Evolutionary conservation across 1,140 invertebrate species (phyloP), one percentile per base, ranked within the genome.

Genomic region (Bradysia coprophila): DNA sequence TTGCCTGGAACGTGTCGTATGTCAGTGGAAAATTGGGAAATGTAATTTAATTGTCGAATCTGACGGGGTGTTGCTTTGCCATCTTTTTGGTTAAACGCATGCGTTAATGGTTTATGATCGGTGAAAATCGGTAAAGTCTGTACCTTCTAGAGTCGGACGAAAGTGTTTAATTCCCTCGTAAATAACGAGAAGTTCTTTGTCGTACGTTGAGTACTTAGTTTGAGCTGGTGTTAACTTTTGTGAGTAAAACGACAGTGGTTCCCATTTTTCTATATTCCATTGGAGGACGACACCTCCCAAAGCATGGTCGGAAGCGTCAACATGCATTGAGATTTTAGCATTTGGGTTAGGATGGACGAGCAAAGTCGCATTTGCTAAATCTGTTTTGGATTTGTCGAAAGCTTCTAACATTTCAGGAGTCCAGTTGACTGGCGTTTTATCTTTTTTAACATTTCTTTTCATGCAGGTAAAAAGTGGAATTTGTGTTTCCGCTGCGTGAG

Each of bases 41-140:
- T 52, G 38, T 23, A 55, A 21, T 55, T 46, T 1, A 56, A 40
- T 28, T 62, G 52, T 0, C 50, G 33, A 8, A 49, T 22, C 38
- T 53, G 52, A 21, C 49, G 22, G 22, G 54, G 49, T n/a, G 52
- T 45, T 28, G 40, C 42, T 33, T 42, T 41, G 5, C 44, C 39
- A 3, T 13, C 13, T 6, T 38, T 43, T 15, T 38, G 43, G 10
- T 24, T 28, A 44, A 54, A 56, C 0, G 50, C 52, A 39, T 46
- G 54, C n/a, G 44, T 56, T 3, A 65, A 46, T 3, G 62, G 61
- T 41, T 59, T 61, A 34, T 65, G 63, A 40, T 66, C 61, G 0
- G 60, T 64, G 33, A 45, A 57, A 5, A 62, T 48, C n/a, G 2
- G 43, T 45, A 20, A 59, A 53, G 1, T 41, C 21, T 32, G 50